phyloP scores from a whole-genome alignment of 2,888 invertebrate genomes.

The Teleogryllus oceanicus region DNA sequence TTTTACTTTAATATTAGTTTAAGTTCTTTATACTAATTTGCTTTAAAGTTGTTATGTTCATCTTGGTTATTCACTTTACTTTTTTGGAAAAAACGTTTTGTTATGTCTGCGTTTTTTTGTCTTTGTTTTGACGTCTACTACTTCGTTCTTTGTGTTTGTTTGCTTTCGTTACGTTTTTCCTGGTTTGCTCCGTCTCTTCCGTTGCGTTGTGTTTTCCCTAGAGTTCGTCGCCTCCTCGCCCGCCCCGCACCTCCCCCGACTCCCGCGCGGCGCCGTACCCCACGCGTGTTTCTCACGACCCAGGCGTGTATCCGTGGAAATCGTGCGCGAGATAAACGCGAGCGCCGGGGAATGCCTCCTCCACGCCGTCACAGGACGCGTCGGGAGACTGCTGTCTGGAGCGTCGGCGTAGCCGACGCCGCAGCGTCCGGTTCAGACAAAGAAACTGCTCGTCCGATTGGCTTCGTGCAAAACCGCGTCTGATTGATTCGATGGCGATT shows the following conservation, averaged over 20 bases:
- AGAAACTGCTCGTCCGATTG: no score
- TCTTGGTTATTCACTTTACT: background rate
- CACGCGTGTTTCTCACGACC: no score
- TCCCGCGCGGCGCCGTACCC: no score
- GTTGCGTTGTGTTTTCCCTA: background rate
- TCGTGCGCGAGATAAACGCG: no score
- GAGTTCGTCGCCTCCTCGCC: background rate
- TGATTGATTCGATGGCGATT: background rate
- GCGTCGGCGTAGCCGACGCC: no score
- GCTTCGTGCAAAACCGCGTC: background rate
- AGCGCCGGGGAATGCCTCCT: no score
- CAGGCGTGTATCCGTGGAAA: no score
- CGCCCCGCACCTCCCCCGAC: background rate
- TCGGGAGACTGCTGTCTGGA: no score
- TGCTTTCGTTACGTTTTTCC: background rate
- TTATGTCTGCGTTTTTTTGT: background rate
- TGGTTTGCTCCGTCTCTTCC: background rate
- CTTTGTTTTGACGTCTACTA: background rate
- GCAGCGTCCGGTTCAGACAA: no score
- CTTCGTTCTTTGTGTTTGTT: background rate
- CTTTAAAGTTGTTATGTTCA: no score
- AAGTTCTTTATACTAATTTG: no score
- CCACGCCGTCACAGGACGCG: no score
- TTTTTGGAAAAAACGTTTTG: background rate
- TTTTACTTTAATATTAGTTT: background rate